Conservation (phyloP, 2,113 vertebrate genomes). For the Corythornis cristatus region DNA sequence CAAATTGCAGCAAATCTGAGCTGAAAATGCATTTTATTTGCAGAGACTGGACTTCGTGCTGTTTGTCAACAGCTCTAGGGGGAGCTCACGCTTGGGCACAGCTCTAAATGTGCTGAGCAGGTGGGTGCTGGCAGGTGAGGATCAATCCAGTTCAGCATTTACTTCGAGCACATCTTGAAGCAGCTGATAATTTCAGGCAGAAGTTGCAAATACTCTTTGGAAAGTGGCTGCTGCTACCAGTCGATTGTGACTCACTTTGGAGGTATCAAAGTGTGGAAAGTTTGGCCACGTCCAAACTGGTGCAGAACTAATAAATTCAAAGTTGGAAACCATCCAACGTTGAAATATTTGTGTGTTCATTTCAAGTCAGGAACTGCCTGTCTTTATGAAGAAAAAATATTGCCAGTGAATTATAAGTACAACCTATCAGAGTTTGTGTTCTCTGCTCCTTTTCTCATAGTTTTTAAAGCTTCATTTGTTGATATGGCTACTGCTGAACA, state of each 20-base stretch:
- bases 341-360: neutral
- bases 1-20: neutral
- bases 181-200: neutral
- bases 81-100: neutral
- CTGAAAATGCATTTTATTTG: neutral
- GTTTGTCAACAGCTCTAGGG: neutral
- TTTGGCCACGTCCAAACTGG: neutral
- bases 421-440: neutral
- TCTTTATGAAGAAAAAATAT: neutral
- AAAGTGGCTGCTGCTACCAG: neutral
- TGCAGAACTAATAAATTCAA: neutral
- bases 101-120: neutral
- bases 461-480: neutral
- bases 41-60: neutral
- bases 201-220: neutral
- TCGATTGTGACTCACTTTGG: neutral
- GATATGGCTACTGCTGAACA: neutral
- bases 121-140: neutral
- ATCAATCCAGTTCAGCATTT: neutral
- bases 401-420: neutral
- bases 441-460: neutral
- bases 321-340: neutral
- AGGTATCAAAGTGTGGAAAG: neutral
- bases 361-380: neutral
- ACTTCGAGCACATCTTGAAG: neutral